Conservation (phyloP, 37 sponge, comb jelly and placozoan genomes). For the Lycopodina hypogea region DNA sequence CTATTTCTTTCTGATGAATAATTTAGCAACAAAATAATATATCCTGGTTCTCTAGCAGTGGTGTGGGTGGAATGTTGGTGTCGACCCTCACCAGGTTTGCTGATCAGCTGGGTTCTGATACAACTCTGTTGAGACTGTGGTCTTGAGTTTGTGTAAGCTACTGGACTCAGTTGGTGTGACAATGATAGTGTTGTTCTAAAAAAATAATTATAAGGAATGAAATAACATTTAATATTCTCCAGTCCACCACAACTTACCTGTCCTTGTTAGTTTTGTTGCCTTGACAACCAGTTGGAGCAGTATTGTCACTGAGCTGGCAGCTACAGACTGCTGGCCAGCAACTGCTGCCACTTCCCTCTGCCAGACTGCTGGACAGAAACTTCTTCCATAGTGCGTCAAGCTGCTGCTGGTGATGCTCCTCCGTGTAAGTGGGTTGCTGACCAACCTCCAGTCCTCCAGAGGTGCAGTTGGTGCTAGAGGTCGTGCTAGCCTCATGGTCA, state of each 20-base stretch:
- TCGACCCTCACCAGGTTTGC: background rate
- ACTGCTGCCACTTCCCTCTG: background rate
- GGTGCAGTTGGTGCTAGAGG: too few relatives aligned
- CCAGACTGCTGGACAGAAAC: constrained; percentile 19
- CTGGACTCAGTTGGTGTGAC: constrained; percentile 16
- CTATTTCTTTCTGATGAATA: too few relatives aligned
- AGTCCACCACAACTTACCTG: background rate
- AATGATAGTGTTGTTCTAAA: too few relatives aligned
- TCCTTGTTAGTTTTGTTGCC: background rate
- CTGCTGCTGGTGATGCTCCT: background rate
- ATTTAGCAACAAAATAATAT: too few relatives aligned
- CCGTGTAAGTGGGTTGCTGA: constrained; percentile 8
- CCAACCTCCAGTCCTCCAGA: too few relatives aligned
- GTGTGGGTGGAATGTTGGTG: too few relatives aligned
- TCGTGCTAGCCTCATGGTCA: too few relatives aligned
- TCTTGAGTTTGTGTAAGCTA: background rate
- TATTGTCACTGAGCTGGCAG: too few relatives aligned
- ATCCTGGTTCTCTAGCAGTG: too few relatives aligned
- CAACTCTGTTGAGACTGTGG: constrained; percentile 24
- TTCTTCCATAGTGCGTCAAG: constrained; percentile 12
- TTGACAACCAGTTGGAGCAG: too few relatives aligned
- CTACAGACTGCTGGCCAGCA: background rate
- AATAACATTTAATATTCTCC: too few relatives aligned
- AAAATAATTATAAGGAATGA: too few relatives aligned
- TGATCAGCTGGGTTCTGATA: constrained; percentile 5